phyloP scores from a whole-genome alignment of 2,797 vertebrate genomes.

The Peromyscus melanophrys region DNA sequence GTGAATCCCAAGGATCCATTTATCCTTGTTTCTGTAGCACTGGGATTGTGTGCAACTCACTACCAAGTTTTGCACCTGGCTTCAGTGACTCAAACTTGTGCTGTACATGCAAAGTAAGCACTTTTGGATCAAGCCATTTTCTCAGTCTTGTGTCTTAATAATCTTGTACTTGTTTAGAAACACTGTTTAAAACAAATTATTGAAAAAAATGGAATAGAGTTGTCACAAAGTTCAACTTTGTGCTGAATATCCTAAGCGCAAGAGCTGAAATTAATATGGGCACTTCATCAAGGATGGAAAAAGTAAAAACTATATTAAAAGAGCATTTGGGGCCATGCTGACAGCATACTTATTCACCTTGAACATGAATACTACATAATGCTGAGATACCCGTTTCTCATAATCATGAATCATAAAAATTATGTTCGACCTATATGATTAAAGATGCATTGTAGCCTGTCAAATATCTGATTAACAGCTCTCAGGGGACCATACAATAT shows the following conservation, averaged over 20 bases:
- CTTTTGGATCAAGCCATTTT: neutral
- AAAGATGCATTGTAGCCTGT: neutral
- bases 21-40: neutral
- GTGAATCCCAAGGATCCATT: neutral
- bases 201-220: neutral
- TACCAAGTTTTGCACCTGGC: neutral
- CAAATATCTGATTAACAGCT: constrained; percentile 15
- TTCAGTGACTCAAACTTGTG: neutral
- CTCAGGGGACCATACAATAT: neutral
- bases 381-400: neutral
- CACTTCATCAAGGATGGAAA: neutral
- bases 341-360: neutral
- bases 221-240: neutral
- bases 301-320: neutral
- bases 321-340: neutral
- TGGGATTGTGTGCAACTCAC: neutral
- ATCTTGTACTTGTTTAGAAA: neutral
- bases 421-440: constrained; percentile 9
- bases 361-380: neutral
- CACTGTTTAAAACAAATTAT: neutral
- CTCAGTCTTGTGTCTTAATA: neutral
- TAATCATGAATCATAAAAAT: constrained; percentile 44
- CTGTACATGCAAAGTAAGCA: neutral
- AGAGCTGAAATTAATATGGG: neutral
- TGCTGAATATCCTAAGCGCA: neutral